Conservation (phyloP, 53 echinoderm and acorn worm species). For the Pentamera pediparva region DNA sequence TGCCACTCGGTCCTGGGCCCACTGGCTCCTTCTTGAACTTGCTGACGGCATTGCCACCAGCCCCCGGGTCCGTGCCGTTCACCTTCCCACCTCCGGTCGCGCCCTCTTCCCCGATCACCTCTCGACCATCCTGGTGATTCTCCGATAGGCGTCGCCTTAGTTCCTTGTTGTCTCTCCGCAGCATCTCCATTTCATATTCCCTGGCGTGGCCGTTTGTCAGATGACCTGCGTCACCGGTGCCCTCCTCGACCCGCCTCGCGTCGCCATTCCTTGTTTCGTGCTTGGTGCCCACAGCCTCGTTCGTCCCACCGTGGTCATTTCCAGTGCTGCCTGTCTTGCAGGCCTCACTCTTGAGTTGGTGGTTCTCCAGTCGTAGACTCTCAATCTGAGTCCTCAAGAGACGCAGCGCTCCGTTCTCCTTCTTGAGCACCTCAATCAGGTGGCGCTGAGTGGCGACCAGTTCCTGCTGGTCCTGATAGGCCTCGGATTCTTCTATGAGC, state of each 20-base stretch:
- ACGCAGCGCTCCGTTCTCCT: conserved; percentile 67
- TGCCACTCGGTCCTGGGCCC: conserved; percentile 63
- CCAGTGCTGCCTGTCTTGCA: no score
- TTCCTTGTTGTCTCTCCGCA: conserved; percentile 53
- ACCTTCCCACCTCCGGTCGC: not conserved
- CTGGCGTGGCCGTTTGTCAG: not conserved
- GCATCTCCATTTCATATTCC: conserved; percentile 33
- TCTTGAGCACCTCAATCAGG: conserved; percentile 61
- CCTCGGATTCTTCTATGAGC: conserved; percentile 49
- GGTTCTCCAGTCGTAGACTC: conserved; percentile 52
- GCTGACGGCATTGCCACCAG: no score
- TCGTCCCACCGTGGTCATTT: not conserved
- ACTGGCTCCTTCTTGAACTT: conserved; percentile 30
- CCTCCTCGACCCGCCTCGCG: conserved; percentile 1
- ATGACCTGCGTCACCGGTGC: not conserved
- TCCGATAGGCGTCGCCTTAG: conserved; percentile 30
- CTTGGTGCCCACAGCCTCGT: not conserved
- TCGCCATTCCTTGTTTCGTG: no score
- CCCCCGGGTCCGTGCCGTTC: not conserved
- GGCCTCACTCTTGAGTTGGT: conserved; percentile 56
- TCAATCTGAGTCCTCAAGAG: conserved; percentile 70
- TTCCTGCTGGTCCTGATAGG: conserved; percentile 41
- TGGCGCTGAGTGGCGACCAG: conserved; percentile 60
- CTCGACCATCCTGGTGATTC: conserved; percentile 8
- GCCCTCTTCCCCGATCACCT: not conserved